Base-by-base conservation (phyloP, 2,113 vertebrate species). In the Natator depressus region DNA sequence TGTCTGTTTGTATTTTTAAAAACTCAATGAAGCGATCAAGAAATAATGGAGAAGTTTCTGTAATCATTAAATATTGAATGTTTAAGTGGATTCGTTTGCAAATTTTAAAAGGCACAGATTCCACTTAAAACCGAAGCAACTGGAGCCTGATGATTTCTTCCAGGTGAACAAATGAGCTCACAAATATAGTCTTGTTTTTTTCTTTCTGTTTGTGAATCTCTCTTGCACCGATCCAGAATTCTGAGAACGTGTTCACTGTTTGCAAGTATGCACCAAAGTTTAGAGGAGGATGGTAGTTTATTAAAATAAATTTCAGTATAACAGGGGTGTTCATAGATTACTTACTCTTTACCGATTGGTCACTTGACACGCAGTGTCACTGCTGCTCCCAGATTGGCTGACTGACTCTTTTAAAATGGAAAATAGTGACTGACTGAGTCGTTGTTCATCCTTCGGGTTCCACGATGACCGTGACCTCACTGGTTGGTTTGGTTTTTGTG, bases 171-270 rank as follows among this genome's bases (percentile, higher is more conserved):
- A n/a, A 22, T 29, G n/a, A 85, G 82, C n/a, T 75, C 79, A 47
- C 27, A 50, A 72, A n/a, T 10, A 0, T n/a, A 59, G 54, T 6
- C 8, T 86, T 62, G 27, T 65, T n/a, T 29, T 35, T 59, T 11
- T 55, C 42, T 89, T 87, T 14, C 47, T 8, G 0, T 65, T 55
- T 17, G 46, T 62, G 22, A 65, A 49, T 83, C 93, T 25, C 29
- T 57, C 3, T 54, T 5, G 85, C 0, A 2, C 17, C 3, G 24
- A 51, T 51, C 69, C 27, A 35, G n/a, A 6, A 78, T 89, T 84
- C 57, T 80, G 0, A 6, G 1, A 0, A 3, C 0, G 9, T 12
- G 9, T 54, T 82, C 10, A 0, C 42, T 20, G 0, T 27, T 83
- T 76, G 14, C 49, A 42, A 76, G 51, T 3, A 0, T 1, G 35